Conservation (phyloP, 2,113 vertebrate genomes). For the Porphyrio hochstetteri region DNA sequence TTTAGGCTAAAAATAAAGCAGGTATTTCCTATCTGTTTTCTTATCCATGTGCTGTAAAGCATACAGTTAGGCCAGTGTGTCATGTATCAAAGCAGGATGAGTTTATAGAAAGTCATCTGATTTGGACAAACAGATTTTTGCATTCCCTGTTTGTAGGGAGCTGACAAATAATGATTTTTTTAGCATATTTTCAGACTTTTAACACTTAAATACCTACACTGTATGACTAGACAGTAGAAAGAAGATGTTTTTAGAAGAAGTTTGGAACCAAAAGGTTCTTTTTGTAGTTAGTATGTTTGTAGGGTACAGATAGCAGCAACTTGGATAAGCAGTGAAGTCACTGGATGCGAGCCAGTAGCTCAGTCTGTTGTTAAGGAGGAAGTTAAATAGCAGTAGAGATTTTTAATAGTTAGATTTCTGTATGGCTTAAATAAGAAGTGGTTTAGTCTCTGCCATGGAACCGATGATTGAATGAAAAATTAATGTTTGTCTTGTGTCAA, state of each 20-base stretch:
- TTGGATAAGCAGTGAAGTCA: constrained; percentile 50
- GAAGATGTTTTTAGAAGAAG: background rate
- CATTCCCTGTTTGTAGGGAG: background rate
- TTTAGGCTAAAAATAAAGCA: too few species aligned
- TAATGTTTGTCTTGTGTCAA: background rate
- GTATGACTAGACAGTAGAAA: background rate
- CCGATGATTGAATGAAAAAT: constrained; percentile 24
- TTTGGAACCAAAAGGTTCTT: background rate
- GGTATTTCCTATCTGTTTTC: background rate
- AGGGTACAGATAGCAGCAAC: constrained; percentile 42
- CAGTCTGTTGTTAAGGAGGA: constrained; percentile 59
- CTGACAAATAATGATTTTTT: background rate
- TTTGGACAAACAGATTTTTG: background rate
- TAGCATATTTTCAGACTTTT: background rate
- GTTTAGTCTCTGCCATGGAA: background rate
- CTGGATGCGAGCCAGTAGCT: constrained; percentile 50
- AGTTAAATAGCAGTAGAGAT: constrained; percentile 9
- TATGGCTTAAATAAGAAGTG: background rate
- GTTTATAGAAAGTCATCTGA: background rate
- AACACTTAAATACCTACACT: background rate
- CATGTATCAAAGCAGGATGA: background rate
- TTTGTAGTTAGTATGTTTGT: constrained; percentile 11
- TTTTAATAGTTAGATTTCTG: background rate
- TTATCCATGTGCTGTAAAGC: background rate
- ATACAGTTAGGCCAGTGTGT: background rate